Evolutionary conservation across 2,797 vertebrate species (phyloP).

Genomic region (Peromyscus eremicus): DNA sequence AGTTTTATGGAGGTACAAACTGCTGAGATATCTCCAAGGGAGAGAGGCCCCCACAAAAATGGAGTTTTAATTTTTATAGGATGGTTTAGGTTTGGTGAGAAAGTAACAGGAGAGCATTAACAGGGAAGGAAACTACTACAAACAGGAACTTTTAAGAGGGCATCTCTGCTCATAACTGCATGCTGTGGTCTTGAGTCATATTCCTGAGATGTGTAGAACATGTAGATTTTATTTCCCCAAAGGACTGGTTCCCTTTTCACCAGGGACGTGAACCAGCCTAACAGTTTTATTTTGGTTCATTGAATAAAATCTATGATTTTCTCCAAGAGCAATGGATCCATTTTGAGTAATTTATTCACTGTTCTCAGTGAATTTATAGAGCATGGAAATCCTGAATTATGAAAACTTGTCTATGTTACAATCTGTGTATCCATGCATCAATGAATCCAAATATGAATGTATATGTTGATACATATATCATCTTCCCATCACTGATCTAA

Average conservation of each 20-base stretch:
- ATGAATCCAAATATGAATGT: too few species aligned
- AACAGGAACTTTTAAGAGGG: background rate
- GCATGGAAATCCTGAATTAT: background rate
- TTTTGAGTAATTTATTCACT: background rate
- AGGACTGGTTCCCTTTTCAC: background rate
- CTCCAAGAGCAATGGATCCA: accelerated
- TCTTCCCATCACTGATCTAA: background rate
- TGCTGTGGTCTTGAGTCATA: background rate
- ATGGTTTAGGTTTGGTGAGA: background rate
- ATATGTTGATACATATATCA: background rate
- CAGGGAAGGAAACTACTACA: background rate
- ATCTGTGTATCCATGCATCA: background rate
- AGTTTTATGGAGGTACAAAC: background rate
- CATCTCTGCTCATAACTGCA: background rate
- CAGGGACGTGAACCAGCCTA: background rate
- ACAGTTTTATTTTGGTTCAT: background rate
- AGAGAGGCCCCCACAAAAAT: background rate
- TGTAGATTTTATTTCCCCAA: background rate
- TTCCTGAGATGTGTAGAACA: background rate
- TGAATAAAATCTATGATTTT: background rate
- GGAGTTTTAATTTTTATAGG: background rate
- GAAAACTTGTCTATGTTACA: background rate
- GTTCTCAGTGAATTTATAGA: background rate
- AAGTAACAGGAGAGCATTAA: background rate
- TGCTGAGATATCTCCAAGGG: background rate